Conservation (phyloP, 2,888 invertebrate species). For the Ochropleura plecta region DNA sequence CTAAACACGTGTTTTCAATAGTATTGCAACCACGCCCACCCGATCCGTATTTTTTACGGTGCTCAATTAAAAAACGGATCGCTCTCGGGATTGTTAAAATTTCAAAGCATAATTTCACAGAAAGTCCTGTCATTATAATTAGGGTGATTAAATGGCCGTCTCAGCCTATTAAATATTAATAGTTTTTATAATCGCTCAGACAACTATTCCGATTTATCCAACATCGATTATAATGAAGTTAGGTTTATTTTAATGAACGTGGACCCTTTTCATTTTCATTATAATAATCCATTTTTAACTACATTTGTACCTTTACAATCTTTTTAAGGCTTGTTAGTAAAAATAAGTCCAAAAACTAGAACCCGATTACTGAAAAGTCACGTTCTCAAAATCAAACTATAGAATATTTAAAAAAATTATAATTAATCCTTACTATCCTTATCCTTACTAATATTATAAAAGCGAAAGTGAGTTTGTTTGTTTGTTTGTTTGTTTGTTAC, state of each 20-base stretch:
- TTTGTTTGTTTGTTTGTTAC: too few species aligned
- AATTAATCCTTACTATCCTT: too few species aligned
- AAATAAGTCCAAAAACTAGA: too few species aligned
- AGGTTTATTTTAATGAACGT: neutral
- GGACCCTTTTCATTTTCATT: too few species aligned
- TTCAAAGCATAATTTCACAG: constrained; percentile 72
- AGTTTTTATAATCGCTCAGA: constrained; percentile 26
- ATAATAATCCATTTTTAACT: too few species aligned
- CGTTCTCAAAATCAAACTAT: too few species aligned
- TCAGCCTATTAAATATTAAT: constrained; percentile 59
- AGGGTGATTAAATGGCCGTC: constrained; percentile 60
- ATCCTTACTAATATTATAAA: too few species aligned
- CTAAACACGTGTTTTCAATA: neutral
- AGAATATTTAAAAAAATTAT: too few species aligned
- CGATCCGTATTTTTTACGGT: constrained; percentile 13
- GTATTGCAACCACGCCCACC: neutral
- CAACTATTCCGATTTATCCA: constrained; percentile 18
- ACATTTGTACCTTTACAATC: too few species aligned
- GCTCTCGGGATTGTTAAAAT: constrained; percentile 66
- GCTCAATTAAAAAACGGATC: constrained; percentile 35
- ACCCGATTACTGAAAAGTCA: too few species aligned
- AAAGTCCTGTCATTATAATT: constrained; percentile 68
- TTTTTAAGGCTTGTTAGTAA: too few species aligned
- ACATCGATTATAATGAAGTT: constrained; percentile 31
- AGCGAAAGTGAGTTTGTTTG: too few species aligned